Percentiles rank a stretch among this genome's conserved stretches.
Conservation (phyloP, 2,888 invertebrate genomes). For the Flexamia atlantica region DNA sequence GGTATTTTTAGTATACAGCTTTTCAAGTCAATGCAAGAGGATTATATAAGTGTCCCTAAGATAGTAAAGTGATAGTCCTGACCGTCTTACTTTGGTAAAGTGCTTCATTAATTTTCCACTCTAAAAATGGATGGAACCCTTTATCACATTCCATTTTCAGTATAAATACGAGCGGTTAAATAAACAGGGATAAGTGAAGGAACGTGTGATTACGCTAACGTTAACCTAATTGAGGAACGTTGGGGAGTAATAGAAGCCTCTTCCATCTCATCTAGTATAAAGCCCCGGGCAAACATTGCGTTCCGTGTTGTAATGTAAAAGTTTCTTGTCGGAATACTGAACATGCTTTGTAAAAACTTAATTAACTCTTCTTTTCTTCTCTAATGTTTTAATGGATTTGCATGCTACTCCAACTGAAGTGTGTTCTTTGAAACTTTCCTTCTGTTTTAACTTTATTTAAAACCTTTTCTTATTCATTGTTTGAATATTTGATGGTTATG, state of each 20-base stretch:
- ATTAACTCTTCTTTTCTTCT: neutral
- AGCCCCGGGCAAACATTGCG: neutral
- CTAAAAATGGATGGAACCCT: neutral
- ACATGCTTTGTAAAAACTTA: slow-evolving; percentile 17
- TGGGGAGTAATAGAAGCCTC: slow-evolving; percentile 13
- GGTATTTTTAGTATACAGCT: no score
- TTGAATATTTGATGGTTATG: no score
- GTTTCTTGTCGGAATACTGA: neutral
- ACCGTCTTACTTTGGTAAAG: slow-evolving; percentile 5
- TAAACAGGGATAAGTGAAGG: slow-evolving; percentile 26
- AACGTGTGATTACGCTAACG: slow-evolving; percentile 12
- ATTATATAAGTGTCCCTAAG: neutral
- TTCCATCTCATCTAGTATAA: neutral
- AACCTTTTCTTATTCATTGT: no score
- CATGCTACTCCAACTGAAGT: neutral
- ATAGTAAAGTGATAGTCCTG: neutral
- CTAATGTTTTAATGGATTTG: neutral
- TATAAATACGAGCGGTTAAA: neutral
- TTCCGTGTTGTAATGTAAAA: neutral
- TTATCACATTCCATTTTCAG: slow-evolving; percentile 12
- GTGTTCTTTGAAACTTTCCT: no score
- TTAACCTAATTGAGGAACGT: slow-evolving; percentile 2
- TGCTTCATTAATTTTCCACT: slow-evolving; percentile 14
- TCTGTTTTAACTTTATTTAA: no score
- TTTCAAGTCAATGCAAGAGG: no score